Evolutionary conservation across 2,888 invertebrate species (phyloP), one percentile per base, ranked within the genome.

Genomic region (Zeuzera pyrina): DNA sequence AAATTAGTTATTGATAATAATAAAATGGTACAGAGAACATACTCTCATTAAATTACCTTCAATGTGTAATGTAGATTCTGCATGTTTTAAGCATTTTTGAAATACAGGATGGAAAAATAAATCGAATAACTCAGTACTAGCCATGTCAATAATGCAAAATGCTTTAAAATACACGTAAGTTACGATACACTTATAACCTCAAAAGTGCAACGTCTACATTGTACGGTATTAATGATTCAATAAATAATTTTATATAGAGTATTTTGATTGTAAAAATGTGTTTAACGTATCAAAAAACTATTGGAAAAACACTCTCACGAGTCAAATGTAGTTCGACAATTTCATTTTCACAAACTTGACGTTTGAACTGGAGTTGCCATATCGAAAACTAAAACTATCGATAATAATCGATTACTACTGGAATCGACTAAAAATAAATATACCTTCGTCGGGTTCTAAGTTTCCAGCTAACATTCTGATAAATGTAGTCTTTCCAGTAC

Each of bases 401-500:
- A 22, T 10, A n/a, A 22, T 22, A 22, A 1, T 8, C n/a, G n/a
- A n/a, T n/a, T n/a, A n/a, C n/a, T n/a, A n/a, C n/a, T n/a, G n/a
- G n/a, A n/a, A n/a, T n/a, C n/a, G n/a, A n/a, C n/a, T n/a, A n/a
- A n/a, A n/a, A n/a, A n/a, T n/a, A n/a, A n/a, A n/a, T n/a, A 71
- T 79, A 68, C 87, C 87, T 47, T 85, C 91, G 83, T 99, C 98
- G 1, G 98, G 94, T 49, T 91, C 88, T 59, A 99, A 84, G 63
- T 95, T 94, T 30, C 99, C 99, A 52, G 99, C 99, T 60, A 99
- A 85, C 95, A 99, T 95, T 57, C 97, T 87, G 58, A 99, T 99
- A 66, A 99, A 97, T 4, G 99, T 99, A 0, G 99, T 99, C 81
- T 99, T 99, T 28, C 99, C 99, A 13, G 99, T 99, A 42, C 99